A percentile compares a stretch with the other conserved stretches of the same genome.
phyloP scores from a whole-genome alignment of 64 coral and sea anemone genomes.

The Trachythela sp. region DNA sequence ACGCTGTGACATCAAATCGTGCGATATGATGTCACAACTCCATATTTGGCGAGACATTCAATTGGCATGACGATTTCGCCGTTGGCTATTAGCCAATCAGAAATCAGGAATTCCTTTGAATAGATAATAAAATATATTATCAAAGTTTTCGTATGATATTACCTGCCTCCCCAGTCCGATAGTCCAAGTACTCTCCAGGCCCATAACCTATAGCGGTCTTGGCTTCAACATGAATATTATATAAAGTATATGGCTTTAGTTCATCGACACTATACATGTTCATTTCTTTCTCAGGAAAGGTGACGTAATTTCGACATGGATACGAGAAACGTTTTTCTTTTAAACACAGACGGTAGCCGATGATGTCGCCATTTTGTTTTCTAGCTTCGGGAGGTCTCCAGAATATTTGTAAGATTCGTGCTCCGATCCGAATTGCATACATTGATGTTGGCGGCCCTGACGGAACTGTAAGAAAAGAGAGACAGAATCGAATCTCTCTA shows the following conservation, averaged over 20 bases:
- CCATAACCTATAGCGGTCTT: background rate
- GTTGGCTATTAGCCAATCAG: too few species aligned
- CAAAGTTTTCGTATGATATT: too few species aligned
- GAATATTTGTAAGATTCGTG: background rate
- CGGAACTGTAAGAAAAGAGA: background rate
- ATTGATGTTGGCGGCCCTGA: background rate
- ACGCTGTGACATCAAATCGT: too few species aligned
- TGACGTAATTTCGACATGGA: background rate
- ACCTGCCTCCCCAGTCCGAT: conserved; percentile 3
- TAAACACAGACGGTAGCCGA: background rate
- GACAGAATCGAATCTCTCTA: background rate
- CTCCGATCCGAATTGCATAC: background rate
- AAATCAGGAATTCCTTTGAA: too few species aligned
- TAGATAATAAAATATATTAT: too few species aligned
- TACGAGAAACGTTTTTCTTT: background rate
- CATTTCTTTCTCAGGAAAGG: background rate
- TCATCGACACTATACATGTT: background rate
- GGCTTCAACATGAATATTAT: background rate
- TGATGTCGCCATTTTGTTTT: background rate
- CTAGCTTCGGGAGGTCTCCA: background rate
- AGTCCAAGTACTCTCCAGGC: background rate
- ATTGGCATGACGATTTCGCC: too few species aligned
- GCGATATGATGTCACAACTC: too few species aligned
- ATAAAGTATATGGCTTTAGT: background rate
- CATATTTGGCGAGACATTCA: too few species aligned